Evolutionary conservation across 2,888 invertebrate species (phyloP), one percentile per base, ranked within the genome.

Genomic region (Eudemis profundana): DNA sequence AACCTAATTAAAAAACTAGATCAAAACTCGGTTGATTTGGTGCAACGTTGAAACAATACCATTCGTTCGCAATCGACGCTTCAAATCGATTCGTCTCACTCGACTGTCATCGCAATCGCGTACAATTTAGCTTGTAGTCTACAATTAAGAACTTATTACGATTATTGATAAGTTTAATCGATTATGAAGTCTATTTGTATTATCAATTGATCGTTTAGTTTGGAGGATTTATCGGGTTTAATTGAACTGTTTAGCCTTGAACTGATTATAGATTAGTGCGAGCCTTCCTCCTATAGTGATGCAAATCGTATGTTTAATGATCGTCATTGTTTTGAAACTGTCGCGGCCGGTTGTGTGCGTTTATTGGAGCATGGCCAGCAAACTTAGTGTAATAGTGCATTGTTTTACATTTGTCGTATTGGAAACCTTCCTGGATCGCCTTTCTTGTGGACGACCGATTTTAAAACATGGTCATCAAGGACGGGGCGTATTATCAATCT

Each of bases 311-410:
- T 74, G 40, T 62, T 69, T 78, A 76, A 76, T 83, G 75, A 81
- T 81, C 81, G 85, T 83, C 86, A 87, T 90, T 90, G 89, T 90
- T 87, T 86, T 82, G 89, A 83, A 89, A 90, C 78, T 84, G 86
- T 85, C 85, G 83, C 74, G 70, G 67, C 73, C 70, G 83, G 90
- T 90, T 84, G 84, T 84, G 89, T 80, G 84, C 78, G 82, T 81
- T 91, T 90, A 90, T 88, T 90, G 90, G 90, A 90, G 89, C 90
- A 85, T 85, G 78, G 78, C 84, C 75, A 77, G 86, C n/a, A 38
- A 47, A 38, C 50, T 36, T 44, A 36, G 47, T 47, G 50, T 42
- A 38, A 64, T 23, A 21, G 46, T 42, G 4, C 12, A 42, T 51
- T 49, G 33, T 53, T 14, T 19, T 51, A 21, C 38, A 38, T 19